These are phyloP conservation scores for Schizopygopsis pylzovi DNA, from an alignment of 2,797 vertebrate genomes.

Conservation along the genomic window DNA sequence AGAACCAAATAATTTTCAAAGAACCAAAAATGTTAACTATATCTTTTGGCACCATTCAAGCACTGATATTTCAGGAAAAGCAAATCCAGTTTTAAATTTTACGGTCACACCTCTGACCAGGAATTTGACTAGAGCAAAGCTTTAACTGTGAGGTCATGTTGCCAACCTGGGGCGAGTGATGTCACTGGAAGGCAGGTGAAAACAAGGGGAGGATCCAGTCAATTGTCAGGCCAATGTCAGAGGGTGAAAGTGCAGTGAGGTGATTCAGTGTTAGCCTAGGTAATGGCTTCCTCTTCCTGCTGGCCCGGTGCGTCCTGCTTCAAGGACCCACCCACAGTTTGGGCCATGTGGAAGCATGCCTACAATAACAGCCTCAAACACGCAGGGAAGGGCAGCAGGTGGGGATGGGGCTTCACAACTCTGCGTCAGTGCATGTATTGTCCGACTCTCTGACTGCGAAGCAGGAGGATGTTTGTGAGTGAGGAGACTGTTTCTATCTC, in stretches of 20 bases:
- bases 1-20: not conserved
- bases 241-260: conserved; percentile 68
- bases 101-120: not conserved
- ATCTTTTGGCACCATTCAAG: not conserved
- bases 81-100: not conserved
- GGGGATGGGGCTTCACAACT: conserved; percentile 43
- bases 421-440: conserved; percentile 55
- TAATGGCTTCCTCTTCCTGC: conserved; percentile 82
- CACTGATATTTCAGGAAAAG: not conserved
- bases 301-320: conserved; percentile 66
- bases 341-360: conserved; percentile 53
- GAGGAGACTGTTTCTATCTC: conserved; percentile 53
- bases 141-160: conserved; percentile 47
- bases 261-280: conserved; percentile 73
- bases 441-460: conserved; percentile 49
- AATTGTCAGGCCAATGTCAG: conserved; percentile 53
- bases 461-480: conserved; percentile 73
- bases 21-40: not conserved
- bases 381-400: conserved; percentile 48
- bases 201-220: conserved; percentile 31
- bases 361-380: conserved; percentile 56
- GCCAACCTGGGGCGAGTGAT: conserved; percentile 24
- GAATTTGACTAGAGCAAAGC: conserved; percentile 4
- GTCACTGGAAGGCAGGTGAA: conserved; percentile 54
- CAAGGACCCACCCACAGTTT: conserved; percentile 20